Evolutionary conservation across 2,888 invertebrate species (phyloP).

Genomic region (Parnassius glacialis): DNA sequence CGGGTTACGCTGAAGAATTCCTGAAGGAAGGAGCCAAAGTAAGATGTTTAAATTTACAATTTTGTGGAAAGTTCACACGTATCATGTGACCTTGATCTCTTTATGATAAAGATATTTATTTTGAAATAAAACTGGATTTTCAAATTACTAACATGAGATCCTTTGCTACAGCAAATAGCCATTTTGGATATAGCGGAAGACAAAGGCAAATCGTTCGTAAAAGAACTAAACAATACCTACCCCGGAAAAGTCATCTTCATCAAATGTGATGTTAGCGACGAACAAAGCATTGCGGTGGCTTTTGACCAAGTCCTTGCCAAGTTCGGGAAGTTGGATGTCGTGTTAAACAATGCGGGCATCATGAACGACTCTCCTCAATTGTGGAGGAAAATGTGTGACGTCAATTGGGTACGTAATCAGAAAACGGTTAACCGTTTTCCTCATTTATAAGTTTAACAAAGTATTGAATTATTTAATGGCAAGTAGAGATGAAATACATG

Average conservation of each 20-base stretch:
- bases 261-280: constrained; percentile 51
- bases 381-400: constrained; percentile 47
- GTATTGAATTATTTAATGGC: too few relatives aligned
- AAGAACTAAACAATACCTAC: constrained; percentile 39
- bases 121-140: too few relatives aligned
- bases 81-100: too few relatives aligned
- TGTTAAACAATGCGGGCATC: constrained; percentile 56
- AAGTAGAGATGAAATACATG: too few relatives aligned
- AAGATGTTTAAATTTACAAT: neutral
- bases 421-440: too few relatives aligned
- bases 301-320: constrained; percentile 41
- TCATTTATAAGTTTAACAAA: too few relatives aligned
- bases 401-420: constrained; percentile 46
- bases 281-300: constrained; percentile 39
- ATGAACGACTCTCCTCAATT: constrained; percentile 43
- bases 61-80: too few relatives aligned
- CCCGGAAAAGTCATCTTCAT: constrained; percentile 42
- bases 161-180: constrained; percentile 41
- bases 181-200: constrained; percentile 47
- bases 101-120: too few relatives aligned
- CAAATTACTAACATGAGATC: too few relatives aligned
- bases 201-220: constrained; percentile 38
- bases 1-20: constrained; percentile 43
- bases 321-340: constrained; percentile 46
- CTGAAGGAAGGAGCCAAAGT: constrained; percentile 49